These are phyloP conservation scores for Zootermopsis nevadensis DNA, from an alignment of 2,888 invertebrate genomes.

Conservation along the genomic window DNA sequence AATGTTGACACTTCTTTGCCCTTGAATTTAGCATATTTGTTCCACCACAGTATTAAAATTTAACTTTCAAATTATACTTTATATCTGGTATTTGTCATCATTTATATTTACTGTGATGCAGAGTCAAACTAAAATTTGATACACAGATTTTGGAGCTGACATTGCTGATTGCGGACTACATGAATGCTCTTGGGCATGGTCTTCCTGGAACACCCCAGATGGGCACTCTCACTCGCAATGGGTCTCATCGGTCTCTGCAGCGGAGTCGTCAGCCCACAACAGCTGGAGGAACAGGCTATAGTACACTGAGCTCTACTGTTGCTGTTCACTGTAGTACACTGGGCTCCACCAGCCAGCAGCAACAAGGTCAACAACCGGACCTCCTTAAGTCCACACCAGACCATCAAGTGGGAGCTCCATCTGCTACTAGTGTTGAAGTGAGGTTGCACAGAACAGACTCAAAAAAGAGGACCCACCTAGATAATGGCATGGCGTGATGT, in stretches of 20 bases:
- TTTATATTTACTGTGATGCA: too few species aligned
- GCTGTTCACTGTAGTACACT: constrained; percentile 25
- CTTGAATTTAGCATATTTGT: too few species aligned
- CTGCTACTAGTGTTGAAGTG: constrained; percentile 60
- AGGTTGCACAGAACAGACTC: constrained; percentile 65
- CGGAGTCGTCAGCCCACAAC: constrained; percentile 55
- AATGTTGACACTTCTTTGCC: too few species aligned
- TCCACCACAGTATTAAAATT: too few species aligned
- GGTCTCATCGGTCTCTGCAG: constrained; percentile 72
- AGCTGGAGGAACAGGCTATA: constrained; percentile 51
- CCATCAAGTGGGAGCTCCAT: constrained; percentile 69
- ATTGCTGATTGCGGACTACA: constrained; percentile 91
- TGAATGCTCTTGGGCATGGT: constrained; percentile 85
- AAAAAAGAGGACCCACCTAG: constrained; percentile 65
- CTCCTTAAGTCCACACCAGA: constrained; percentile 89
- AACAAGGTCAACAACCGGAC: constrained; percentile 72
- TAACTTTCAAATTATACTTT: too few species aligned
- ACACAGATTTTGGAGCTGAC: constrained; percentile 88
- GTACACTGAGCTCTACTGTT: constrained; percentile 30
- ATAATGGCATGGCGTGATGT: constrained; percentile 64
- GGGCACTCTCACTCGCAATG: constrained; percentile 80
- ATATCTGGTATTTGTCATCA: too few species aligned
- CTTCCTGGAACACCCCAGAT: constrained; percentile 82
- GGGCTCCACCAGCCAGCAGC: neutral
- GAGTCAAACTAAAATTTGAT: neutral